These are phyloP conservation scores for Solea senegalensis DNA, from an alignment of 2,113 vertebrate genomes.

Conservation along the genomic window DNA sequence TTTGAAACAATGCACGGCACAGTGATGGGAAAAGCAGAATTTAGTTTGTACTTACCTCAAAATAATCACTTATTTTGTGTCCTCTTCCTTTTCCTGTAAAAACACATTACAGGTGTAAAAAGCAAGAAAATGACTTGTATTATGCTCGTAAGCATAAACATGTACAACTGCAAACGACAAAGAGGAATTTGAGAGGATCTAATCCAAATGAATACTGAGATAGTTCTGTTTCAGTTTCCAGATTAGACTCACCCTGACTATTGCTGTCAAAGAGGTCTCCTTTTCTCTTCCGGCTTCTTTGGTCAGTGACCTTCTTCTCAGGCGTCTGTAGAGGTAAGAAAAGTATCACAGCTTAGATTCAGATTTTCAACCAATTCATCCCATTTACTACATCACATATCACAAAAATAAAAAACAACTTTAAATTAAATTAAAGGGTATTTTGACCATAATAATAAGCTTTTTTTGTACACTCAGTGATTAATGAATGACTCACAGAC, in stretches of 20 bases:
- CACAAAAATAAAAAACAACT: no score
- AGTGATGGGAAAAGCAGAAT: background rate
- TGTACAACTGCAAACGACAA: background rate
- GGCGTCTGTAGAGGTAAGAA: conserved; percentile 82
- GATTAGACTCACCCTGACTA: conserved; percentile 82
- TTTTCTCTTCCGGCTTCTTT: conserved; percentile 93
- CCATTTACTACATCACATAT: no score
- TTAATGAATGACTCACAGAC: background rate
- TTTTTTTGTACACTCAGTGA: background rate
- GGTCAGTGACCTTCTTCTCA: conserved; percentile 93
- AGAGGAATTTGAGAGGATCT: background rate
- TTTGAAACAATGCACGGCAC: conserved; percentile 21
- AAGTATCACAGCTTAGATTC: background rate
- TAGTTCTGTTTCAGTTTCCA: background rate
- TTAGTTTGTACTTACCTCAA: conserved; percentile 87
- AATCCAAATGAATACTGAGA: background rate
- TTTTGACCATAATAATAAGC: background rate
- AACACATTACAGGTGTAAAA: background rate
- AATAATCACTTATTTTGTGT: conserved; percentile 96
- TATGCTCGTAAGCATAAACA: background rate
- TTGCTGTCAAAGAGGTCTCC: conserved; percentile 88
- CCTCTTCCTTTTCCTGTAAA: conserved; percentile 89
- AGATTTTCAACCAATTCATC: no score
- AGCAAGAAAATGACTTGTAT: background rate
- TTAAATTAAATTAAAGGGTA: background rate